Evolutionary conservation across 2,888 invertebrate species (phyloP), one percentile per base, ranked within the genome.

Genomic region (Elegia similella): DNA sequence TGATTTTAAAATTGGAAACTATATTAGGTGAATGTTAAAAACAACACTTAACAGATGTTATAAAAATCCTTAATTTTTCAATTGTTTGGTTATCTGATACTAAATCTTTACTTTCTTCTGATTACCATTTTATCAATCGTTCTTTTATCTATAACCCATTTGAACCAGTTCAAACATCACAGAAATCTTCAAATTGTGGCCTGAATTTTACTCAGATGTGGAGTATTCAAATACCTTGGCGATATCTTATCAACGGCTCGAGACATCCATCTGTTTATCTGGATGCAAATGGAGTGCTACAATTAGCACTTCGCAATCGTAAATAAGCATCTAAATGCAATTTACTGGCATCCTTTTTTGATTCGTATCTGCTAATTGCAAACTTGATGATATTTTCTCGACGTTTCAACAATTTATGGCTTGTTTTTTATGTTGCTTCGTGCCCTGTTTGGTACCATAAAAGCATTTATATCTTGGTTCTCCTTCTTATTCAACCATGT

Each of bases 211-310:
- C n/a, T 29, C 30, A 50, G n/a, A 47, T 42, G 30, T 54, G 15
- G 52, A 54, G 44, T 44, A 72, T 72, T 69, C 62, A 62, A 69
- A 72, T 73, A 69, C 69, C 68, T 75, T 66, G 54, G 57, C 65
- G 73, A 72, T 77, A 76, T 32, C 68, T 63, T 78, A 78, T 78
- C 79, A 62, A 50, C 66, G 62, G 66, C 57, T 59, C 52, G 56
- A 61, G 55, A 59, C 46, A 54, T 30, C 32, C 56, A 47, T 66
- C 64, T 65, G 65, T 67, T 58, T 60, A 58, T 59, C 44, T 68
- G 53, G 55, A 57, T 53, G 66, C 62, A 67, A 66, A 63, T 13
- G 50, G 12, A 53, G 29, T 52, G 55, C 53, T 61, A 48, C 55
- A 60, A 58, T 48, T 50, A 43, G 43, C 15, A 47, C 47, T 38